Evolutionary conservation across 2,888 invertebrate genomes (phyloP).

Genomic region (Dryadula phaetusa): DNA sequence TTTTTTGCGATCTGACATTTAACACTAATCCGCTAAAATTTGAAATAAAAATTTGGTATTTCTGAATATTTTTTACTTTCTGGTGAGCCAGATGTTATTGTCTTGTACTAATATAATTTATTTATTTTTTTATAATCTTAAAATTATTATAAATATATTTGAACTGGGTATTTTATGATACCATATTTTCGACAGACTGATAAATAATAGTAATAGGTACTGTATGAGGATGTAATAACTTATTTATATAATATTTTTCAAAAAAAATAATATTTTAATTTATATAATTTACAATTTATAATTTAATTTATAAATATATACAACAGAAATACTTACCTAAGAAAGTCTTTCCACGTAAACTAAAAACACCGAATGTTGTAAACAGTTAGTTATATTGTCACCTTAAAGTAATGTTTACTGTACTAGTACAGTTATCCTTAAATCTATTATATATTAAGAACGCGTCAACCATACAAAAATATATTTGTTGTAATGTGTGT

Average conservation of each 20-base stretch:
- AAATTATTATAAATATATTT: no score
- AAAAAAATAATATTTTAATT: not conserved
- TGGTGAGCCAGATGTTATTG: no score
- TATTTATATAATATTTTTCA: not conserved
- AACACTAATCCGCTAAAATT: no score
- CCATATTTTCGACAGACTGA: no score
- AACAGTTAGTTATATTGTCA: not conserved
- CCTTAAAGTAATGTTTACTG: not conserved
- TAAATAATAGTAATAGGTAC: no score
- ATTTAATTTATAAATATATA: not conserved
- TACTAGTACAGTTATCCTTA: not conserved
- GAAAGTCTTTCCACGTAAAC: constrained; percentile 9
- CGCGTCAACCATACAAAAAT: constrained; percentile 8
- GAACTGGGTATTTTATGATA: no score
- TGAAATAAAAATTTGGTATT: no score
- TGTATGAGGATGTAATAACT: not conserved
- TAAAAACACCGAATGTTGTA: constrained; percentile 17
- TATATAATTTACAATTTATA: not conserved
- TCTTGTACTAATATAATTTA: no score
- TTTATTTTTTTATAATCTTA: no score
- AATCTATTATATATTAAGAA: constrained; percentile 19
- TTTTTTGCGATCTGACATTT: no score
- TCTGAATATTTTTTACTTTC: no score
- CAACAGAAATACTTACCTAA: constrained; percentile 5
- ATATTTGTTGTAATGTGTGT: constrained; percentile 8